Percentiles rank a stretch among this genome's conserved stretches.
Conservation (phyloP, 2,797 vertebrate genomes). For the Zonotrichia albicollis region DNA sequence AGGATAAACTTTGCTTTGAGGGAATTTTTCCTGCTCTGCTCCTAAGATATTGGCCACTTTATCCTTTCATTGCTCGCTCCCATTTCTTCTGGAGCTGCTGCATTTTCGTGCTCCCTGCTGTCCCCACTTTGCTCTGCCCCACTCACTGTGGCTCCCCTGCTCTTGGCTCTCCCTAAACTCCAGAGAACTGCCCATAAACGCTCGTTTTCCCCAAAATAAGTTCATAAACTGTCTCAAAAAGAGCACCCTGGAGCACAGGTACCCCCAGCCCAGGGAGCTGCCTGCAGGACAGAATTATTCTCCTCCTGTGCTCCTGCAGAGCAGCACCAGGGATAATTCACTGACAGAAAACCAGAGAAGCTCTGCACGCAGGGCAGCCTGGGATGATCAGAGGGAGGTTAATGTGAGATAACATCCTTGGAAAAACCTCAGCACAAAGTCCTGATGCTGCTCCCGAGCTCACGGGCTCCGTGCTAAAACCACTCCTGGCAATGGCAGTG, state of each 20-base stretch:
- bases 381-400: neutral
- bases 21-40: neutral
- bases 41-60: neutral
- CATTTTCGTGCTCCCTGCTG: fast-evolving
- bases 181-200: neutral
- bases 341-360: neutral
- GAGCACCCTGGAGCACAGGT: neutral
- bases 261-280: neutral
- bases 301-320: neutral
- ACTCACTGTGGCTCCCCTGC: neutral
- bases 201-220: neutral
- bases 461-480: neutral
- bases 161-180: no score
- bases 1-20: neutral
- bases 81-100: neutral
- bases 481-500: neutral
- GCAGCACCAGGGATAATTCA: neutral
- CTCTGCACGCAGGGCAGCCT: neutral
- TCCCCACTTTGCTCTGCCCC: neutral
- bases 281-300: neutral
- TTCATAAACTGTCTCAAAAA: neutral
- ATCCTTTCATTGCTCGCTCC: fast-evolving
- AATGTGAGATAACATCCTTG: neutral
- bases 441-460: neutral
- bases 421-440: neutral